Percentiles rank a stretch among this genome's conserved stretches.
These are phyloP conservation scores for Leptodirus hochenwartii DNA, from an alignment of 2,888 invertebrate genomes.

Conservation along the genomic window DNA sequence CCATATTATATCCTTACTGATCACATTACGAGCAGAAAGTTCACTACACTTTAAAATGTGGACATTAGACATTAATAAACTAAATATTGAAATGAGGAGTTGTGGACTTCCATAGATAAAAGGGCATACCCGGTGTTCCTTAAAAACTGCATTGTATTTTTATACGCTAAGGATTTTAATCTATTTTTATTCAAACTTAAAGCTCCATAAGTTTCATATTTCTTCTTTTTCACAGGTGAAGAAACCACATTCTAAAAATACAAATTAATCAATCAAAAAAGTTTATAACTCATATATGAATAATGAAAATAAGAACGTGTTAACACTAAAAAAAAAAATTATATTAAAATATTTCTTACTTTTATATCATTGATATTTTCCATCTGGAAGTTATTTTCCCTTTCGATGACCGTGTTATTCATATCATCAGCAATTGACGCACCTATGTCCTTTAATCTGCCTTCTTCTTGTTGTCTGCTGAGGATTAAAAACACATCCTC, in stretches of 20 bases:
- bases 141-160: constrained; percentile 20
- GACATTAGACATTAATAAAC: too few relatives aligned
- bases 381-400: too few relatives aligned
- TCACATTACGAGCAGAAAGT: too few relatives aligned
- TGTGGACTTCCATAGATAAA: too few relatives aligned
- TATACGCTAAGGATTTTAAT: constrained; percentile 17
- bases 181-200: constrained; percentile 14
- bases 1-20: too few relatives aligned
- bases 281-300: neutral
- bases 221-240: constrained; percentile 6
- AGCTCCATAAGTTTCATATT: constrained; percentile 8
- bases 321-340: too few relatives aligned
- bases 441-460: constrained; percentile 15
- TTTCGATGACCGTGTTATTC: constrained; percentile 9
- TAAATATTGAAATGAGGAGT: too few relatives aligned
- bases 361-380: too few relatives aligned
- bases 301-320: neutral
- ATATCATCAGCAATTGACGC: constrained; percentile 14
- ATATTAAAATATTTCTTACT: too few relatives aligned
- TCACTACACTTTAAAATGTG: too few relatives aligned
- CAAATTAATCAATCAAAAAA: neutral
- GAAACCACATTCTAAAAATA: constrained; percentile 1
- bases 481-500: constrained; percentile 79
- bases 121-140: constrained; percentile 14
- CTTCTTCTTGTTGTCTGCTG: constrained; percentile 41